A percentile compares a stretch with the other conserved stretches of the same genome.
Conservation (phyloP, 2,113 vertebrate species). For the Carassius carassius region DNA sequence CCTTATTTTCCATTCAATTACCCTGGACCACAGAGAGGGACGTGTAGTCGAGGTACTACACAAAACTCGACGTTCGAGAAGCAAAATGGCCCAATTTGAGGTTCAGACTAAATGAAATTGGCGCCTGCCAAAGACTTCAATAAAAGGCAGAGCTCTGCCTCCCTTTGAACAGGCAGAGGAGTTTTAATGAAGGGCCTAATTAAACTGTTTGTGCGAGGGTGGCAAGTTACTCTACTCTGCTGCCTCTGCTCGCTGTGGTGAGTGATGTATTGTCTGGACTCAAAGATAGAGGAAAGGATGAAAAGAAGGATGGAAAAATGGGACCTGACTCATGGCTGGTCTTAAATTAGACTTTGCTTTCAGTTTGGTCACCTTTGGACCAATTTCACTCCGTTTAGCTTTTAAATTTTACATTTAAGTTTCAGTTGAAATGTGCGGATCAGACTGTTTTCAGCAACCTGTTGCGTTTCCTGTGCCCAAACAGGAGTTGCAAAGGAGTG, state of each 20-base stretch:
- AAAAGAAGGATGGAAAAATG: constrained; percentile 35
- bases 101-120: constrained; percentile 79
- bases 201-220: constrained; percentile 64
- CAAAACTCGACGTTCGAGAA: constrained; percentile 55
- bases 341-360: background rate
- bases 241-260: constrained; percentile 49
- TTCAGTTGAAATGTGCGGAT: background rate
- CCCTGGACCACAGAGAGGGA: constrained; percentile 72
- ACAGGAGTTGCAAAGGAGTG: constrained; percentile 81
- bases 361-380: background rate
- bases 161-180: constrained; percentile 69
- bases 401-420: background rate
- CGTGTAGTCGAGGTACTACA: constrained; percentile 54
- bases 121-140: constrained; percentile 73
- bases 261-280: constrained; percentile 50
- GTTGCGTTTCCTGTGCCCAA: constrained; percentile 15
- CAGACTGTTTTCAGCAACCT: background rate
- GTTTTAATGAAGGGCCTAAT: constrained; percentile 72
- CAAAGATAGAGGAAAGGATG: constrained; percentile 43
- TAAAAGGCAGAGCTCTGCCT: constrained; percentile 66
- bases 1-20: constrained; percentile 79
- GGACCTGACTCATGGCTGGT: constrained; percentile 7
- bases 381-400: background rate
- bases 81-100: constrained; percentile 76
- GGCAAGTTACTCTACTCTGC: constrained; percentile 44